A percentile compares a stretch with the other conserved stretches of the same genome.
Conservation (phyloP, 2,888 invertebrate species). For the Dastarcus helophoroides region DNA sequence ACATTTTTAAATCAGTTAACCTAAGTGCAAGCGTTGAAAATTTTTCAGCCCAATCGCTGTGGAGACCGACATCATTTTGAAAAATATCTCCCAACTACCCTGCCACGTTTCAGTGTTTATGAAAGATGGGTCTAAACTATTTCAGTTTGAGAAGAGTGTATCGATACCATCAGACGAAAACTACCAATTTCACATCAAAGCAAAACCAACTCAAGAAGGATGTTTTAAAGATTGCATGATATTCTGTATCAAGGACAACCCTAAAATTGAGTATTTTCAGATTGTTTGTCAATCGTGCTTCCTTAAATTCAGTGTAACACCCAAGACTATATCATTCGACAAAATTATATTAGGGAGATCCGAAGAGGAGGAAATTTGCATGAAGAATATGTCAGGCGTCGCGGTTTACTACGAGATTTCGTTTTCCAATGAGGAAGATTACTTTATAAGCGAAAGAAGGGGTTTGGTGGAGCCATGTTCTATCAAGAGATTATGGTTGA, state of each 20-base stretch:
- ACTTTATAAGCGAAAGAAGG: constrained; percentile 37
- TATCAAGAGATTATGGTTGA: constrained; percentile 40
- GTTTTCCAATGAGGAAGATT: constrained; percentile 35
- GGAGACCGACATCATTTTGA: too few species aligned
- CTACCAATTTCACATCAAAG: constrained; percentile 25
- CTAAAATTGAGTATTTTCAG: constrained; percentile 42
- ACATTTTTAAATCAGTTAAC: too few species aligned
- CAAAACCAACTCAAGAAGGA: constrained; percentile 29
- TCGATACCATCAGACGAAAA: constrained; percentile 24
- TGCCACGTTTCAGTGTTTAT: constrained; percentile 41
- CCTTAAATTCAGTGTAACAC: constrained; percentile 37
- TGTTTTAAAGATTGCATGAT: constrained; percentile 25
- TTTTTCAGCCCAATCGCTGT: too few species aligned
- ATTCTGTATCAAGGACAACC: constrained; percentile 44
- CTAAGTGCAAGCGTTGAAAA: too few species aligned
- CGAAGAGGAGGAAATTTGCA: constrained; percentile 39
- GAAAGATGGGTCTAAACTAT: constrained; percentile 36
- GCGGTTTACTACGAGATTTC: constrained; percentile 45
- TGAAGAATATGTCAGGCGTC: constrained; percentile 46
- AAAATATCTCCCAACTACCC: constrained; percentile 42
- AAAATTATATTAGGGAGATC: constrained; percentile 42
- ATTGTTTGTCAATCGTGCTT: constrained; percentile 42
- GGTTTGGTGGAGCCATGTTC: constrained; percentile 39
- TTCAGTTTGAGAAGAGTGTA: constrained; percentile 34
- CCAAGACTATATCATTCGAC: constrained; percentile 41